Conservation (phyloP, 2,888 invertebrate genomes). For the Clunio marinus region DNA sequence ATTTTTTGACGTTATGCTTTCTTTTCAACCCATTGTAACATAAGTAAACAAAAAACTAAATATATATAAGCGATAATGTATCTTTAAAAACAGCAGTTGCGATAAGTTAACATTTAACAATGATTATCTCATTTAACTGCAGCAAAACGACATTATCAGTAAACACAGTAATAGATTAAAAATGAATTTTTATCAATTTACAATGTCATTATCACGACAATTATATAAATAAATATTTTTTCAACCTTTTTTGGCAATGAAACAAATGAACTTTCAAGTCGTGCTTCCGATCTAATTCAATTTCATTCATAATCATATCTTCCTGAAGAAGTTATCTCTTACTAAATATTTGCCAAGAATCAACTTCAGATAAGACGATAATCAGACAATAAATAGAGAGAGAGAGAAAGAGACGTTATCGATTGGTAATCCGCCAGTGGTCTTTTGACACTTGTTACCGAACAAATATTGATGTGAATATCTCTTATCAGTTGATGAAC, state of each 20-base stretch:
- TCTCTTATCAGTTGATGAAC: conserved; percentile 36
- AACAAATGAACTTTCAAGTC: neutral
- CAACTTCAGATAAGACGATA: conserved; percentile 30
- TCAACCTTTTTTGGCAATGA: neutral
- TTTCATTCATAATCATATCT: neutral
- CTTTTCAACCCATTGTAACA: neutral
- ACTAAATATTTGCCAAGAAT: conserved; percentile 34
- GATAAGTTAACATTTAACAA: neutral
- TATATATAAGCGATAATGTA: neutral
- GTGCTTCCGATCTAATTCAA: neutral
- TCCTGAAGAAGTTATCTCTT: conserved; percentile 12
- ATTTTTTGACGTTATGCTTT: neutral
- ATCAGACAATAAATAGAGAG: neutral
- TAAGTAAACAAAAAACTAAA: conserved; percentile 1
- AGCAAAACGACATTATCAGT: neutral
- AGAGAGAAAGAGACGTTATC: neutral
- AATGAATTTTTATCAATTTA: neutral
- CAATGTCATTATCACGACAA: conserved; percentile 8
- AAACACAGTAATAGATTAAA: neutral
- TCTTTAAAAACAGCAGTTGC: neutral
- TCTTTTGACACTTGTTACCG: conserved; percentile 36
- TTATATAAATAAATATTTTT: neutral
- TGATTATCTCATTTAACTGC: conserved; percentile 7
- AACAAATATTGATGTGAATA: neutral
- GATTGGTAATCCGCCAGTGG: conserved; percentile 24